Conservation (phyloP, 2,888 invertebrate species). For the Proisotoma minuta region DNA sequence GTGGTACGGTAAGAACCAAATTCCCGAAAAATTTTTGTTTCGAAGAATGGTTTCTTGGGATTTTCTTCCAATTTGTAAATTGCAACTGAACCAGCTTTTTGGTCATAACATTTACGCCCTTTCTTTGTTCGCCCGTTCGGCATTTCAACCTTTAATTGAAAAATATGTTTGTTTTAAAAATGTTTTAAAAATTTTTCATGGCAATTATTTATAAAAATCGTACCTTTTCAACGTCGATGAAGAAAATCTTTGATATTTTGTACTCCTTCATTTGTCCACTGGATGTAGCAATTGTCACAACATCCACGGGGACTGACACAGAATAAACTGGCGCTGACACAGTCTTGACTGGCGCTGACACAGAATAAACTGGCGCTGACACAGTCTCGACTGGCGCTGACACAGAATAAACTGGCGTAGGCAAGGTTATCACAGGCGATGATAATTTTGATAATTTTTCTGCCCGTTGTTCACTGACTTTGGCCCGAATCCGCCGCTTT, state of each 20-base stretch:
- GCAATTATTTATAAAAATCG: neutral
- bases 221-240: neutral
- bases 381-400: neutral
- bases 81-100: neutral
- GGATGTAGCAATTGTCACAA: no score
- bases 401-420: no score
- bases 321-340: no score
- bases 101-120: neutral
- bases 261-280: neutral
- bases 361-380: no score
- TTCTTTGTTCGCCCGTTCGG: neutral
- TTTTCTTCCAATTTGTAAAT: no score
- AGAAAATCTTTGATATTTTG: neutral
- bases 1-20: neutral
- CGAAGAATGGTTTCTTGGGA: neutral
- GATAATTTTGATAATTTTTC: neutral
- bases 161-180: neutral
- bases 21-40: neutral
- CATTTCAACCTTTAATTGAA: neutral
- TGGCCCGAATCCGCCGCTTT: neutral
- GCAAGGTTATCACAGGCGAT: neutral
- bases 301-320: no score
- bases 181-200: neutral
- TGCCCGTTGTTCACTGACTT: neutral
- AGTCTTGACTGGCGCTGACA: no score